Conservation (phyloP, 2,888 invertebrate genomes). For the Ornithoptera priamus region DNA sequence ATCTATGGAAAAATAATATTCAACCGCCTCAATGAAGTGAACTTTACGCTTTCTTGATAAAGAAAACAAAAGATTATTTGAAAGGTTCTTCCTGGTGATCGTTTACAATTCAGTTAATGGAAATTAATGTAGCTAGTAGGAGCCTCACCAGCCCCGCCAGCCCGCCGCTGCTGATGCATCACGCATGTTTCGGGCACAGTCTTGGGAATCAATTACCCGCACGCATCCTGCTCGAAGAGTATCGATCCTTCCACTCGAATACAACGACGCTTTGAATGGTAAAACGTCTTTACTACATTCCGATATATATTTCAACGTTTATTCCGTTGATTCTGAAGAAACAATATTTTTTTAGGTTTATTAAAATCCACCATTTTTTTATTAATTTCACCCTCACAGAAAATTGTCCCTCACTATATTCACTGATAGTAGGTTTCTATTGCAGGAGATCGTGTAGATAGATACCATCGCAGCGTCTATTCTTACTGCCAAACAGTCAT, state of each 20-base stretch:
- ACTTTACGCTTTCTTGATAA: too few species aligned
- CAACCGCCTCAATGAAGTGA: too few species aligned
- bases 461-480: too few species aligned
- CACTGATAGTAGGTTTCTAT: too few species aligned
- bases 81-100: not conserved
- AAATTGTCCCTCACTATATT: too few species aligned
- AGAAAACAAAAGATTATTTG: too few species aligned
- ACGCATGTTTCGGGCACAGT: slow-evolving; percentile 31
- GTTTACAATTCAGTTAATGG: not conserved
- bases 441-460: too few species aligned
- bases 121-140: not conserved
- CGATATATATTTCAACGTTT: not conserved
- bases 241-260: slow-evolving; percentile 28
- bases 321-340: not conserved
- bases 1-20: too few species aligned
- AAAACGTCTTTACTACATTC: not conserved
- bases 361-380: too few species aligned
- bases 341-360: too few species aligned
- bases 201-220: slow-evolving; percentile 33
- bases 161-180: slow-evolving; percentile 21
- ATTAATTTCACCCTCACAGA: too few species aligned
- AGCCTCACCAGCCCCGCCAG: slow-evolving; percentile 2
- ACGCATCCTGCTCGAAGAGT: slow-evolving; percentile 29
- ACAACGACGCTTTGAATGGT: not conserved
- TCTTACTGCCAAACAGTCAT: too few species aligned